phyloP scores from a whole-genome alignment of 2,797 vertebrate species.

The Chelidonichthys spinosus region DNA sequence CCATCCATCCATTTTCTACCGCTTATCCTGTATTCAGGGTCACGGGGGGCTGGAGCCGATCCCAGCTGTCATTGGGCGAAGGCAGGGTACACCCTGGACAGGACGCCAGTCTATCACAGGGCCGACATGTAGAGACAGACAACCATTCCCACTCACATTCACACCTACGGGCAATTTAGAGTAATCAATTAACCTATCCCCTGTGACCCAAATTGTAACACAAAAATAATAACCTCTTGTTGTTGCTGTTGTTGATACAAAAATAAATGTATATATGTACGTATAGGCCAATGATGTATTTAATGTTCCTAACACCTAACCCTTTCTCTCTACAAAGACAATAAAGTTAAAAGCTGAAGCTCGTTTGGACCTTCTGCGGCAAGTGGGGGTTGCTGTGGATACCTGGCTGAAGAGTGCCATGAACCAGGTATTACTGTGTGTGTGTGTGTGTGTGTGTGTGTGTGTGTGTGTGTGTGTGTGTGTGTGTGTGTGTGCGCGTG shows the following conservation, averaged over 20 bases:
- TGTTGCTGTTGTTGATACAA: too few species aligned
- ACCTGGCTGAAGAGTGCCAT: slow-evolving; percentile 98
- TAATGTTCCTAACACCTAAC: slow-evolving; percentile 8
- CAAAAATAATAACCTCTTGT: not conserved
- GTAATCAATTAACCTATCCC: too few species aligned
- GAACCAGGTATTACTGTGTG: slow-evolving; percentile 88
- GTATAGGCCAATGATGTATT: not conserved
- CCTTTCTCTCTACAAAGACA: slow-evolving; percentile 80
- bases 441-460: slow-evolving; percentile 6
- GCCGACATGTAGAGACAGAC: too few species aligned
- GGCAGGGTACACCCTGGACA: too few species aligned
- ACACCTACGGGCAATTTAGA: too few species aligned
- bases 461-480: slow-evolving; percentile 6
- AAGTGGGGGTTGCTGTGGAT: slow-evolving; percentile 96
- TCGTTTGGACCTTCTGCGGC: slow-evolving; percentile 93
- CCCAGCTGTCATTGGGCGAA: too few species aligned
- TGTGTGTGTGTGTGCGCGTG: slow-evolving; percentile 6
- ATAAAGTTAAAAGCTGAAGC: slow-evolving; percentile 97
- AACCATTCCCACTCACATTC: too few species aligned
- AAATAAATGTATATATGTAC: too few species aligned
- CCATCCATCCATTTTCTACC: too few species aligned
- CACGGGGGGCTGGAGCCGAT: too few species aligned
- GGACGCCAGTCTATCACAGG: too few species aligned
- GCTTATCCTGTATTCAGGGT: too few species aligned
- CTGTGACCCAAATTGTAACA: not conserved